These are phyloP conservation scores for Callaeas wilsoni DNA, from an alignment of 2,113 vertebrate species.

Conservation along the genomic window DNA sequence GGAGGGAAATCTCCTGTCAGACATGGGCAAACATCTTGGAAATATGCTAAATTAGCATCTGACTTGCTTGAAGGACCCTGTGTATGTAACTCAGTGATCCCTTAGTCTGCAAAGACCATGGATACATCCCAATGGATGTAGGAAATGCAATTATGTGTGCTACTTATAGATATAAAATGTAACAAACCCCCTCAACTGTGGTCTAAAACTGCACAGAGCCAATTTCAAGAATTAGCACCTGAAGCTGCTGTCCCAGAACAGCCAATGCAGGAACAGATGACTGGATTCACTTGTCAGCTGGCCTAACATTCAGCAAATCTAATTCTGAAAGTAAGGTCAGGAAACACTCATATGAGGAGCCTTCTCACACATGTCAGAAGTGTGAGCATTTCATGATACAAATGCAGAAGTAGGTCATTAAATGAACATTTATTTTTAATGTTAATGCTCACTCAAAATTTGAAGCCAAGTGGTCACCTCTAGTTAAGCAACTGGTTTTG, in stretches of 20 bases:
- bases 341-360: neutral
- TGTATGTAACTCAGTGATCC: neutral
- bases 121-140: neutral
- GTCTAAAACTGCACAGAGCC: neutral
- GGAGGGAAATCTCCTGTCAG: neutral
- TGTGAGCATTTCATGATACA: neutral
- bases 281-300: neutral
- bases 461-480: neutral
- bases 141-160: neutral
- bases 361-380: neutral
- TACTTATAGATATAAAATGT: neutral
- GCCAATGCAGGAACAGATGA: neutral
- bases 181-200: neutral
- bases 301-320: neutral
- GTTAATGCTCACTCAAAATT: neutral
- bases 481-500: neutral
- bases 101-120: neutral
- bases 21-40: neutral
- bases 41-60: neutral
- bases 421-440: neutral
- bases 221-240: neutral
- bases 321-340: neutral
- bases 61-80: neutral
- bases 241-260: neutral
- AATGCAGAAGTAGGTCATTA: neutral